Conservation (phyloP, 2,888 invertebrate genomes). For the Lobophora halterata region DNA sequence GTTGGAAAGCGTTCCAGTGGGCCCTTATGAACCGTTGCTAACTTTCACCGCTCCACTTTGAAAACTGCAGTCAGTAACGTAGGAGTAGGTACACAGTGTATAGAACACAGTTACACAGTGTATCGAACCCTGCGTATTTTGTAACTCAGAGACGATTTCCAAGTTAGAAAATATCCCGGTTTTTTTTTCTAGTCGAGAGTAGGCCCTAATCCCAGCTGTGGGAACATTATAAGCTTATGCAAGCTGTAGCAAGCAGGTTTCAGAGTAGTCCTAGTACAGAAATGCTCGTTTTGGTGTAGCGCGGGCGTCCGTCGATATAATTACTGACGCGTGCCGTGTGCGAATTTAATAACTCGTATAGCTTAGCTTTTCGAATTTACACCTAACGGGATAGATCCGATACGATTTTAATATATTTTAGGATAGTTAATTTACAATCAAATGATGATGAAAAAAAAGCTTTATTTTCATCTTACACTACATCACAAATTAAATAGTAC, state of each 20-base stretch:
- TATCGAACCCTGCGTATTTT: too few species aligned
- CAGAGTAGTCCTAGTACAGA: too few species aligned
- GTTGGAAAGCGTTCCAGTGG: conserved; percentile 3
- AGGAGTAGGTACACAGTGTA: not conserved
- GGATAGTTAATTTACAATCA: too few species aligned
- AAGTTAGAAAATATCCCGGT: too few species aligned
- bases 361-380: conserved; percentile 45
- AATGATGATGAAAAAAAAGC: too few species aligned
- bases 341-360: conserved; percentile 72
- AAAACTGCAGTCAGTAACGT: not conserved
- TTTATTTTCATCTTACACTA: too few species aligned
- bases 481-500: too few species aligned
- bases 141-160: too few species aligned
- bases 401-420: too few species aligned
- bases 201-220: too few species aligned
- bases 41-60: conserved; percentile 13
- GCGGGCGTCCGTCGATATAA: conserved; percentile 53
- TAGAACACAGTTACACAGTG: not conserved
- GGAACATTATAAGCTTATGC: too few species aligned
- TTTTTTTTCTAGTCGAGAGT: conserved; percentile 1
- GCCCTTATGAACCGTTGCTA: conserved; percentile 1
- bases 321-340: conserved; percentile 72
- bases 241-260: conserved; percentile 4
- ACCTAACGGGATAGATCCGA: conserved; percentile 29
- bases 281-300: conserved; percentile 5